Evolutionary conservation across 1,140 invertebrate species (phyloP).

Genomic region (Leptoteleia sp.): DNA sequence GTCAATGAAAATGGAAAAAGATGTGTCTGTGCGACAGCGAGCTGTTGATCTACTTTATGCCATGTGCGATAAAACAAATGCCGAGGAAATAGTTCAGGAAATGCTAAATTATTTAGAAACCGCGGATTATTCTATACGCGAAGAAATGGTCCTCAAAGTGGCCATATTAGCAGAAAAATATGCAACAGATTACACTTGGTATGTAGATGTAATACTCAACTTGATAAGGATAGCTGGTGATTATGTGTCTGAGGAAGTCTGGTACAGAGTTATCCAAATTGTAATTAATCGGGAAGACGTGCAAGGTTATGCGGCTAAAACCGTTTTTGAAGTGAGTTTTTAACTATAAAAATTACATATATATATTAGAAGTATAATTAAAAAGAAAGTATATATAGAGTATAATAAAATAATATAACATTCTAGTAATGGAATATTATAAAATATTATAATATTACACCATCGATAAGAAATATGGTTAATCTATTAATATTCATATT

Average conservation of each 20-base stretch:
- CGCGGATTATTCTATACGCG: conserved; percentile 99
- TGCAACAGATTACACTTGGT: conserved; percentile 99
- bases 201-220: conserved; percentile 99
- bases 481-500: too few relatives aligned
- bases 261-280: conserved; percentile 99
- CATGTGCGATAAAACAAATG: conserved; percentile 99
- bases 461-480: too few relatives aligned
- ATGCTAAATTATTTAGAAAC: conserved; percentile 99
- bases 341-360: too few relatives aligned
- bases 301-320: conserved; percentile 99
- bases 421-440: too few relatives aligned
- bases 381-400: too few relatives aligned
- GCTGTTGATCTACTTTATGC: conserved; percentile 99
- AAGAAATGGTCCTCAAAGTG: conserved; percentile 99
- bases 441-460: too few relatives aligned
- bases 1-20: conserved; percentile 99
- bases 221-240: conserved; percentile 99
- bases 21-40: conserved; percentile 98
- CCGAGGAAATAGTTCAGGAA: conserved; percentile 99
- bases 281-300: conserved; percentile 99
- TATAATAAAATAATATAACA: too few relatives aligned
- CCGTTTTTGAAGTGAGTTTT: conserved; percentile 94
- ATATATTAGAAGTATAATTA: too few relatives aligned
- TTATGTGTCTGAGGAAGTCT: conserved; percentile 98
- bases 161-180: conserved; percentile 99